A percentile compares a stretch with the other conserved stretches of the same genome.
Conservation (phyloP, 1,140 invertebrate genomes). For the Steinernema khuongi region DNA sequence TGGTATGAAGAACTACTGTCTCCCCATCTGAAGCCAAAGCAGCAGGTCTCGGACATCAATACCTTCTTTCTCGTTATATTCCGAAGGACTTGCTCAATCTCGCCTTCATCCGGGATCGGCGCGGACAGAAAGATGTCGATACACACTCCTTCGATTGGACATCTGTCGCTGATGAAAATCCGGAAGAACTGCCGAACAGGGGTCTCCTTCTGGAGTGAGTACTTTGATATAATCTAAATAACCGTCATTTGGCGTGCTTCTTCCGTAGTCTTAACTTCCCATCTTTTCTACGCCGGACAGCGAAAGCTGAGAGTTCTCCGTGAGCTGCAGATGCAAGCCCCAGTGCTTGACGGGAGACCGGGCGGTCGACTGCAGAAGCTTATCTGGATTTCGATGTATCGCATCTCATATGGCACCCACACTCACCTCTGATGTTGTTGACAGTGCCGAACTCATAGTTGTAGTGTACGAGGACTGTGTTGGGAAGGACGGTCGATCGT, state of each 20-base stretch:
- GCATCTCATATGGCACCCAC: neutral
- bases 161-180: neutral
- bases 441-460: neutral
- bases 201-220: neutral
- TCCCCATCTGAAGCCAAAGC: neutral
- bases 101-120: conserved; percentile 21
- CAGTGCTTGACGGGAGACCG: neutral
- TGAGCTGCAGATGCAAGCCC: neutral
- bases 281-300: neutral
- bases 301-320: neutral
- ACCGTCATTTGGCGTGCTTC: neutral
- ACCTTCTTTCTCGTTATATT: conserved; percentile 37
- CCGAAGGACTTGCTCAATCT: conserved; percentile 19
- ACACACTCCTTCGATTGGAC: neutral
- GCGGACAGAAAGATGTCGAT: conserved; percentile 34
- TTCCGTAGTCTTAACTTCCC: neutral
- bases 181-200: neutral
- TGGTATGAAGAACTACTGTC: conserved; percentile 21
- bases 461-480: neutral
- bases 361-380: neutral
- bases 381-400: neutral
- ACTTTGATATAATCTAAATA: neutral
- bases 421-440: neutral
- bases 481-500: neutral
- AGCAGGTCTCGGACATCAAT: too few species aligned